A percentile compares a stretch with the other conserved stretches of the same genome.
Conservation (phyloP, 2,797 vertebrate genomes). For the Sebastes baramenuke region DNA sequence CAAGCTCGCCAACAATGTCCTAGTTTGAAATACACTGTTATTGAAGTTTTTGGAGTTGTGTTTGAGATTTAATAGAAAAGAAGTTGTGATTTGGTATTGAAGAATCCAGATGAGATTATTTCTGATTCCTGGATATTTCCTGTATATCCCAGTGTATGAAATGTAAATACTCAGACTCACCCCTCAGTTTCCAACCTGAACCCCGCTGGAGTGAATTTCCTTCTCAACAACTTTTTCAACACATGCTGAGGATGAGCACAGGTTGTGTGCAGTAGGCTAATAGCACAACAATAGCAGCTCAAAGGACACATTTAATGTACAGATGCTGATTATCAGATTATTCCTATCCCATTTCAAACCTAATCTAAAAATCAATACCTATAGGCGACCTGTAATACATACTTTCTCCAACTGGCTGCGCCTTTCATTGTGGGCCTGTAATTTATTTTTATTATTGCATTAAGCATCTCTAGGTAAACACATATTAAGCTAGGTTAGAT, state of each 20-base stretch:
- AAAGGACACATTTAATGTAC: background rate
- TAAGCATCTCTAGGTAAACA: constrained; percentile 7
- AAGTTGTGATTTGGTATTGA: background rate
- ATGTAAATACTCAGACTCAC: background rate
- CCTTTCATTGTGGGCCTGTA: background rate
- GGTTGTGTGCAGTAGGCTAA: no score
- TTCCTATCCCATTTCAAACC: constrained; percentile 5
- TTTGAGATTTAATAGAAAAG: background rate
- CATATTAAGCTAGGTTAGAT: background rate
- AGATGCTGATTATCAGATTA: constrained; percentile 5
- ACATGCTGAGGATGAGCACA: background rate
- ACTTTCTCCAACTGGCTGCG: background rate
- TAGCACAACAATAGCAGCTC: background rate
- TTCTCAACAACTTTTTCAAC: background rate
- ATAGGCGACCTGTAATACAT: constrained; percentile 3
- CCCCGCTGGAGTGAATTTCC: background rate
- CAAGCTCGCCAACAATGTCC: background rate
- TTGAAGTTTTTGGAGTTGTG: background rate
- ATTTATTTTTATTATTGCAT: constrained; percentile 13
- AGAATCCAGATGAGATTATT: background rate
- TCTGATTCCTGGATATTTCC: background rate
- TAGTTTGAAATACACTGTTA: background rate
- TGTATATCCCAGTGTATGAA: background rate
- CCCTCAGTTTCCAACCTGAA: background rate
- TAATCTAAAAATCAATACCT: constrained; percentile 23